These are phyloP conservation scores for Florisuga fusca DNA, from an alignment of 2,797 vertebrate genomes.

Conservation along the genomic window DNA sequence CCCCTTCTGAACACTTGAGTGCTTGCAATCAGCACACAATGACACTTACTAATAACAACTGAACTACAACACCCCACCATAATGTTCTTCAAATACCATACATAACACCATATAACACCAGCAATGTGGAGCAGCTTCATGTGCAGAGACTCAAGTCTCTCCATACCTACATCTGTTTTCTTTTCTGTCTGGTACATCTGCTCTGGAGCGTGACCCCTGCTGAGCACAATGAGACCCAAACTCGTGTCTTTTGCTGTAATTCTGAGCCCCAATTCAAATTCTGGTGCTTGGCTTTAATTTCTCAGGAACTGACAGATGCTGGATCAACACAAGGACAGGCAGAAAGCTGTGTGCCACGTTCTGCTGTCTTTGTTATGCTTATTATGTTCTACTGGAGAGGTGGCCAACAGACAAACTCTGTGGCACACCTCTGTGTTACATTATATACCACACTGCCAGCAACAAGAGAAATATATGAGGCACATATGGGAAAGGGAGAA, in stretches of 20 bases:
- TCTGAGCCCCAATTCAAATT: conserved; percentile 53
- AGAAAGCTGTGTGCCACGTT: neutral
- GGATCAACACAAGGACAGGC: neutral
- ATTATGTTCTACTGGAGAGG: conserved; percentile 33
- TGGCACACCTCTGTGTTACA: conserved; percentile 44
- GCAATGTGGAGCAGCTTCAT: conserved; percentile 24
- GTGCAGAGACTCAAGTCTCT: neutral
- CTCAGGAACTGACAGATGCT: conserved; percentile 31
- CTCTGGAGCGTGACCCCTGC: conserved; percentile 44
- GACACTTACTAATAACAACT: conserved; percentile 70
- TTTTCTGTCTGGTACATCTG: conserved; percentile 60
- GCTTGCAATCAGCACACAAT: conserved; percentile 73
- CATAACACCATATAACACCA: conserved; percentile 29
- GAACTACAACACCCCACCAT: conserved; percentile 52
- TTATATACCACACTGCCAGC: conserved; percentile 23
- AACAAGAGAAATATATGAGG: conserved; percentile 1
- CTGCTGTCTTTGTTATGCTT: conserved; percentile 29
- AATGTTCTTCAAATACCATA: conserved; percentile 42
- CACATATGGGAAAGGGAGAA: neutral
- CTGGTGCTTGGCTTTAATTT: conserved; percentile 53
- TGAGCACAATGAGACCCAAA: conserved; percentile 48
- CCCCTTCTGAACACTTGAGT: conserved; percentile 75
- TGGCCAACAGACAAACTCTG: conserved; percentile 20
- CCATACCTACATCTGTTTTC: conserved; percentile 67
- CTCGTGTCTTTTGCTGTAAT: conserved; percentile 25